Base-by-base conservation (phyloP, 2,113 vertebrate species). In the Caranx melampygus region DNA sequence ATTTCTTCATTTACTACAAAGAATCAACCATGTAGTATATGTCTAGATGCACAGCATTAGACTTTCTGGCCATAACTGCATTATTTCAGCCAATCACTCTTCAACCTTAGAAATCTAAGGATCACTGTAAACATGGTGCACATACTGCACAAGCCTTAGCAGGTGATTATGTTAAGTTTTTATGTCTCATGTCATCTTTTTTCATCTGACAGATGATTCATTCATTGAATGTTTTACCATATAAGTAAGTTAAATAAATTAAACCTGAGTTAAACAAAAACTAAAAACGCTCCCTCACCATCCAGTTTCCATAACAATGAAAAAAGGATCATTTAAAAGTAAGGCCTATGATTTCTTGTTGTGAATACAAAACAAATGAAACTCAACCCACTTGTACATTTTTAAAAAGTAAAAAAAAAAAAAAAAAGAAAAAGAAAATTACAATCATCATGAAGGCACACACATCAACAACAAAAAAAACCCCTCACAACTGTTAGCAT, bases 1-100 rank as follows among this genome's bases (percentile, higher is more conserved):
- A 80, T 85, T 88, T 64, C 13, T 61, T 67, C 35, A 47, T 72
- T 82, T 64, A 80, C 75, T 66, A 83, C 75, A 90, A 75, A 87
- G 65, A 87, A 63, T 79, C 57, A 78, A 79, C 60, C 52, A 69
- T 78, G 80, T 74, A 83, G 61, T 60, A 61, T 9, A 75, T 11
- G 64, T 88, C 83, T 80, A 49, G 44, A 91, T 89, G 86, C 84
- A 80, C 88, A 90, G 86, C 88, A 87, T 87, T 78, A 83, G 88
- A 88, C 82, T 45, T 62, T 76, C 4, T 70, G 31, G 58, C 66
- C 16, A 59, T 71, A 69, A 60, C 55, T 58, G 60, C 64, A 54
- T 66, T 20, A 63, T 66, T 68, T 77, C 51, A 54, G 54, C 35
- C 66, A 59, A n/a, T n/a, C 49, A 69, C 49, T 70, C 21, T 31